These are phyloP conservation scores for Cardinalis cardinalis DNA, from an alignment of 2,113 vertebrate species.

Conservation along the genomic window DNA sequence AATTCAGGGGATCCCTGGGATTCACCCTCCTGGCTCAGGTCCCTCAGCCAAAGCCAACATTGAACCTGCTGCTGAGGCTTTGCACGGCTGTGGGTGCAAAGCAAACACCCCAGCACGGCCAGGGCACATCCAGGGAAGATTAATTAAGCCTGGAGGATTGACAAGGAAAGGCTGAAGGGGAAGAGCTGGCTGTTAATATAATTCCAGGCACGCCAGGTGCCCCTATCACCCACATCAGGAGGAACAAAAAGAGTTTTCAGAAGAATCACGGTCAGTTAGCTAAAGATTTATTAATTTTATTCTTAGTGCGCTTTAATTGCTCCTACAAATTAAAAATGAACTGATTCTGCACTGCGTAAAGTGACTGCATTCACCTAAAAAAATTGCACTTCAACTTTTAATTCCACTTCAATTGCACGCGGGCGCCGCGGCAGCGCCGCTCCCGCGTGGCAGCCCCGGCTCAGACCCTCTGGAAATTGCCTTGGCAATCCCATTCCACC, in stretches of 20 bases:
- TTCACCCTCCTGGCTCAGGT: fast-evolving
- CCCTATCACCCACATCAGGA: not conserved
- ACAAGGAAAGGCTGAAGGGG: not conserved
- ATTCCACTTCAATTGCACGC: constrained; percentile 47
- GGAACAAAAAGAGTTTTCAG: constrained; percentile 15
- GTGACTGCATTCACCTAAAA: constrained; percentile 50
- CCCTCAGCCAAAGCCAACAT: not conserved
- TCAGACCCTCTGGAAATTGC: constrained; percentile 45
- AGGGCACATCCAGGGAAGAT: not conserved
- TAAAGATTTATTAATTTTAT: constrained; percentile 35
- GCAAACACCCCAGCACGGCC: not conserved
- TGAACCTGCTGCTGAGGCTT: not conserved
- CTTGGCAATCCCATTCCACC: constrained; percentile 49
- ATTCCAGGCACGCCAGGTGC: constrained; percentile 21
- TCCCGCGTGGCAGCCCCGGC: not conserved
- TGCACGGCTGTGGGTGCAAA: fast-evolving
- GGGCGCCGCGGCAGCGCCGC: not conserved
- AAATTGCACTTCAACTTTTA: constrained; percentile 35
- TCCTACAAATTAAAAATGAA: constrained; percentile 72
- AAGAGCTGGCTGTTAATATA: not conserved
- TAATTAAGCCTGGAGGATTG: not conserved
- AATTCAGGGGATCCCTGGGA: not conserved
- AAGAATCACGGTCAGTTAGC: constrained; percentile 9
- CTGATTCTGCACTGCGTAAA: constrained; percentile 44
- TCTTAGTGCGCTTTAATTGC: constrained; percentile 64